Percentiles rank a stretch among this genome's conserved stretches.
phyloP scores from a whole-genome alignment of 2,797 vertebrate genomes.

The Typhlichthys eigenmanni region DNA sequence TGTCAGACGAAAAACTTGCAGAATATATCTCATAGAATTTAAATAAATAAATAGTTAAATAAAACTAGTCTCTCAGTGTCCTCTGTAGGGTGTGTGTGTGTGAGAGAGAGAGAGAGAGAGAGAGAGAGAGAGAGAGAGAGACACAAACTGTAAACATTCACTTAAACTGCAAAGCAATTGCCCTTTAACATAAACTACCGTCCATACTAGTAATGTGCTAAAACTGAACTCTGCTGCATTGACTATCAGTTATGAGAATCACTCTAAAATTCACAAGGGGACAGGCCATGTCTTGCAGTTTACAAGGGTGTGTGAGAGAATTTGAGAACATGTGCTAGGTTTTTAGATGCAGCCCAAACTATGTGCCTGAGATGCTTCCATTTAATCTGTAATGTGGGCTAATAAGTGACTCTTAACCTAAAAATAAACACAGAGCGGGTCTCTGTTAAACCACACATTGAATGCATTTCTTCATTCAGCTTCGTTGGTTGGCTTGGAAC shows the following conservation, averaged over 20 bases:
- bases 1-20: constrained; percentile 17
- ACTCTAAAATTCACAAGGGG: constrained; percentile 4
- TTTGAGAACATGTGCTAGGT: background rate
- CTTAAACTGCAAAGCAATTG: constrained; percentile 18
- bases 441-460: constrained; percentile 10
- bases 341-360: constrained; percentile 62
- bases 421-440: constrained; percentile 18
- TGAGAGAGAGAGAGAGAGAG: background rate
- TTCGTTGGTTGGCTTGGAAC: constrained; percentile 47
- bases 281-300: background rate
- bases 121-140: background rate
- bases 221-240: constrained; percentile 14
- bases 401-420: constrained; percentile 11
- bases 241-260: constrained; percentile 9
- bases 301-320: constrained; percentile 1
- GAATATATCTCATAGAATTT: constrained; percentile 41
- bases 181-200: constrained; percentile 11
- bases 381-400: constrained; percentile 14
- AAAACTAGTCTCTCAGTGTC: constrained; percentile 58
- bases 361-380: constrained; percentile 12
- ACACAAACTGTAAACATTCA: constrained; percentile 53
- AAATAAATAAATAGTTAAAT: constrained; percentile 88
- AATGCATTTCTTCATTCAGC: constrained; percentile 73
- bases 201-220: background rate
- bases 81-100: constrained; percentile 44